These are phyloP conservation scores for Tauraco hartlaubi DNA, from an alignment of 2,797 vertebrate genomes.

Conservation along the genomic window DNA sequence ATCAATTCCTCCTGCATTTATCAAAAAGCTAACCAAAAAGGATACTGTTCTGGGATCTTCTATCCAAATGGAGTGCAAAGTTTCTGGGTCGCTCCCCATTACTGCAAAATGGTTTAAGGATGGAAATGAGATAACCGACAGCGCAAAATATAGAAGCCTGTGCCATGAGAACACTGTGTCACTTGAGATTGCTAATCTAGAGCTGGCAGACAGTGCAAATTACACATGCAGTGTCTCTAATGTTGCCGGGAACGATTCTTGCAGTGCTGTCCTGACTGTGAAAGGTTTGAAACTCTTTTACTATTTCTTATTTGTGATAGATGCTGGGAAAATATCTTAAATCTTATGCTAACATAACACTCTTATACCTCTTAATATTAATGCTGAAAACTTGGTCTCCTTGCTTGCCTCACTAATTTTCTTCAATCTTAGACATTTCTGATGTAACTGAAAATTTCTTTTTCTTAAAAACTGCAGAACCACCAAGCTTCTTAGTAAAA, in stretches of 20 bases:
- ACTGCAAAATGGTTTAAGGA: conserved; percentile 96
- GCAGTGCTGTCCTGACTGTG: conserved; percentile 86
- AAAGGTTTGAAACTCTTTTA: conserved; percentile 83
- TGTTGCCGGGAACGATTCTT: conserved; percentile 89
- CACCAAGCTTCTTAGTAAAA: conserved; percentile 92
- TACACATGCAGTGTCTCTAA: conserved; percentile 94
- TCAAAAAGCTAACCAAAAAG: conserved; percentile 92
- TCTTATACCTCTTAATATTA: conserved; percentile 45
- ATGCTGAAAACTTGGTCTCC: neutral
- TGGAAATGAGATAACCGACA: conserved; percentile 88
- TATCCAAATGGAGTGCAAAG: conserved; percentile 93
- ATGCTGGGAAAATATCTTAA: neutral
- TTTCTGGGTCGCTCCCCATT: conserved; percentile 94
- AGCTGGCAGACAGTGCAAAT: conserved; percentile 89
- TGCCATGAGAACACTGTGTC: conserved; percentile 91
- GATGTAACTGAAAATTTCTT: conserved; percentile 61
- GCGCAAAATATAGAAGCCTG: conserved; percentile 90
- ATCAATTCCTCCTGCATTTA: conserved; percentile 94
- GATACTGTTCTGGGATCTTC: conserved; percentile 90
- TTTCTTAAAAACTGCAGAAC: conserved; percentile 88
- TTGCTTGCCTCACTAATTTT: neutral
- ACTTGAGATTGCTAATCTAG: conserved; percentile 90
- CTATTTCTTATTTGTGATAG: conserved; percentile 27
- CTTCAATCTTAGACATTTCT: conserved; percentile 22
- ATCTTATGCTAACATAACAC: neutral